A percentile compares a stretch with the other conserved stretches of the same genome.
These are phyloP conservation scores for Eupeodes luniger DNA, from an alignment of 2,888 invertebrate species.

Conservation along the genomic window DNA sequence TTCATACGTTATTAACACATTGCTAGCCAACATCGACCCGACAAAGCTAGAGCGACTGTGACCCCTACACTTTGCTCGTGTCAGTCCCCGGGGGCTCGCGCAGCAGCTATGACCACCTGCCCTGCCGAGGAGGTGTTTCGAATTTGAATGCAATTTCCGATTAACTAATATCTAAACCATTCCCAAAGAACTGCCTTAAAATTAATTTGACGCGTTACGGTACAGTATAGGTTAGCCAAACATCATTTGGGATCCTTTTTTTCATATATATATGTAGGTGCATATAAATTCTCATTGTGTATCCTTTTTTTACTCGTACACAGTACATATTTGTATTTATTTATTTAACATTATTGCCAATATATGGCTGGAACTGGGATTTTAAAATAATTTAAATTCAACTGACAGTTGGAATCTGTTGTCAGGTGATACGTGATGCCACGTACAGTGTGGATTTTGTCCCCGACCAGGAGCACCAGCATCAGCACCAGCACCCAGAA, in stretches of 20 bases:
- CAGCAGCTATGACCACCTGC: no score
- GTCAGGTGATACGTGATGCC: conserved; percentile 61
- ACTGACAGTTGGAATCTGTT: conserved; percentile 67
- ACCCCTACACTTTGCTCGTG: no score
- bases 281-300: neutral
- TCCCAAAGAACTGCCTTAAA: conserved; percentile 42
- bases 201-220: conserved; percentile 51
- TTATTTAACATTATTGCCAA: conserved; percentile 21
- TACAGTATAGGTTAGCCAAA: conserved; percentile 38
- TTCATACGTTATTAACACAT: conserved; percentile 71
- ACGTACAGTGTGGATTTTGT: conserved; percentile 45
- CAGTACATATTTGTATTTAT: neutral
- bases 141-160: conserved; percentile 65
- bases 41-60: no score
- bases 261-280: neutral
- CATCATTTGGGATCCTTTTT: conserved; percentile 23
- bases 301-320: neutral
- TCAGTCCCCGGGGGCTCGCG: no score
- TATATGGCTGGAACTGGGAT: conserved; percentile 35
- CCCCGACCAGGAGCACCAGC: neutral
- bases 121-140: neutral
- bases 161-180: conserved; percentile 68
- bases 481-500: neutral
- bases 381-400: conserved; percentile 74
- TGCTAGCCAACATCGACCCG: neutral